A percentile compares a stretch with the other conserved stretches of the same genome.
These are phyloP conservation scores for Ancistrus triradiatus DNA, from an alignment of 2,113 vertebrate species.

Conservation along the genomic window DNA sequence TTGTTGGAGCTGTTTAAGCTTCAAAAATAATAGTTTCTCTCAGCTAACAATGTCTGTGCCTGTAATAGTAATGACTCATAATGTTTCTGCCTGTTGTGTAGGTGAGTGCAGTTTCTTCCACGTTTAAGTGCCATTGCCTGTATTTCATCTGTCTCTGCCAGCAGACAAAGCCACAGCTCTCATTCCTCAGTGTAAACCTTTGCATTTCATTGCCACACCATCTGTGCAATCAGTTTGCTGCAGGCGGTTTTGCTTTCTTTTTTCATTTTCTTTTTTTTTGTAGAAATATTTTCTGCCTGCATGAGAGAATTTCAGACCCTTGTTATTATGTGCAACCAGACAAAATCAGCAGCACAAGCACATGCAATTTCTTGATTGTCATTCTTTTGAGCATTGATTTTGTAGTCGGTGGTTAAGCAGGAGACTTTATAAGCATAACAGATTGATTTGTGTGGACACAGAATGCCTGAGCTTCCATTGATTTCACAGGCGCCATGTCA, in stretches of 20 bases:
- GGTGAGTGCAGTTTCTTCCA: constrained; percentile 23
- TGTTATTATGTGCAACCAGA: background rate
- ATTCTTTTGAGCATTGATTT: constrained; percentile 19
- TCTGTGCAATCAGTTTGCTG: constrained; percentile 41
- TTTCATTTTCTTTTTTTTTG: constrained; percentile 4
- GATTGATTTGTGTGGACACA: constrained; percentile 31
- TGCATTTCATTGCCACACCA: constrained; percentile 38
- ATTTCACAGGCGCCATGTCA: constrained; percentile 24
- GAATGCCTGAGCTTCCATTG: constrained; percentile 23
- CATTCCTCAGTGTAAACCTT: constrained; percentile 40
- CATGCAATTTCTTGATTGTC: constrained; percentile 14
- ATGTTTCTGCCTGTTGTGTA: constrained; percentile 36
- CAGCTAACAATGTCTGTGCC: constrained; percentile 20
- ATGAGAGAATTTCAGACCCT: background rate
- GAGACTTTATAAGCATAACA: constrained; percentile 1
- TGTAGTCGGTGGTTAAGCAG: constrained; percentile 1
- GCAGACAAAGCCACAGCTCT: constrained; percentile 25
- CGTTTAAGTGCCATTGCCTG: constrained; percentile 17
- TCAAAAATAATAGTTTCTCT: constrained; percentile 14
- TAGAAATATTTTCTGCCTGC: constrained; percentile 24
- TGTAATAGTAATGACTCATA: constrained; percentile 38
- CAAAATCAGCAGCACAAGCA: background rate
- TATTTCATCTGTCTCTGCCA: constrained; percentile 23
- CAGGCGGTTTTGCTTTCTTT: constrained; percentile 12
- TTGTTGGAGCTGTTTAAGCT: constrained; percentile 21